These are phyloP conservation scores for Ailurus styani DNA, from an alignment of 2,113 vertebrate species.

Conservation along the genomic window DNA sequence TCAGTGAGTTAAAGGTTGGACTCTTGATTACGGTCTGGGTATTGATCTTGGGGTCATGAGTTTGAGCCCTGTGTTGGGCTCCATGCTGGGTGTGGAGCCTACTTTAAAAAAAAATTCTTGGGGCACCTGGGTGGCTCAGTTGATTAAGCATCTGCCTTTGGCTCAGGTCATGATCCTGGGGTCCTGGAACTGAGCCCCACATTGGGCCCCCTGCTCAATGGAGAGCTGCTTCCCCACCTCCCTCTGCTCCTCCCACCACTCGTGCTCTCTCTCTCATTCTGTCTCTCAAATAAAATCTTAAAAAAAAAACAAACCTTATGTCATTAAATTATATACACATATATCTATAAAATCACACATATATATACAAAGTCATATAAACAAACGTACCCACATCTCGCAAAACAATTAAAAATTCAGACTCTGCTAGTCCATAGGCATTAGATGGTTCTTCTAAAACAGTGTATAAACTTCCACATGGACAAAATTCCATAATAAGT, in stretches of 20 bases:
- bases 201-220: too few relatives aligned
- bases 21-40: background rate
- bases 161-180: too few relatives aligned
- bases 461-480: slow-evolving; percentile 96
- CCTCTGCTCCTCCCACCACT: too few relatives aligned
- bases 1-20: background rate
- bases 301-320: background rate
- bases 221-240: too few relatives aligned
- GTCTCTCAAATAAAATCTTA: too few relatives aligned
- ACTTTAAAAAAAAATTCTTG: background rate
- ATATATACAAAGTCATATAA: slow-evolving; percentile 17
- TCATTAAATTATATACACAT: slow-evolving; percentile 32
- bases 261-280: too few relatives aligned
- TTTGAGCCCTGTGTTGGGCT: background rate
- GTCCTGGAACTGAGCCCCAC: too few relatives aligned
- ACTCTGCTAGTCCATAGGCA: slow-evolving; percentile 95
- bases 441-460: slow-evolving; percentile 97
- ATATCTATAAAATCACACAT: background rate
- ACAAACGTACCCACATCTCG: slow-evolving; percentile 93
- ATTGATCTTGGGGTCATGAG: background rate
- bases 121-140: too few relatives aligned
- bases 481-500: slow-evolving; percentile 98
- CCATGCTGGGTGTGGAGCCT: background rate
- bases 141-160: too few relatives aligned
- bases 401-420: slow-evolving; percentile 97